Evolutionary conservation across 2,113 vertebrate species (phyloP).

Genomic region (Fukomys damarensis): DNA sequence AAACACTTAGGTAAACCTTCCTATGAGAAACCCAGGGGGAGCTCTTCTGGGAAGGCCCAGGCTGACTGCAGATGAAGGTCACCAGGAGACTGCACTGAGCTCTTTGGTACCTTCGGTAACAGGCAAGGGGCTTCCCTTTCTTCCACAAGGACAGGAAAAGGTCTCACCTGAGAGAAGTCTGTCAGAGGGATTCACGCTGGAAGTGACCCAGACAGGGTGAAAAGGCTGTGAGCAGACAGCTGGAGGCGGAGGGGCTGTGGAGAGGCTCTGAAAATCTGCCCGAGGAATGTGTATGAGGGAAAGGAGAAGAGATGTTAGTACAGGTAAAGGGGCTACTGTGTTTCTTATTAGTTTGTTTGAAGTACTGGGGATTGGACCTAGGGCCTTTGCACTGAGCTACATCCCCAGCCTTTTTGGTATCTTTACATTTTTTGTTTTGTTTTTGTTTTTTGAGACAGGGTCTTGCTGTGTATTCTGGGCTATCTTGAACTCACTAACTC

Average conservation of each 20-base stretch:
- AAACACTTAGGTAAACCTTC: background rate
- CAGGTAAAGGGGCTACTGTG: background rate
- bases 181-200: background rate
- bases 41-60: background rate
- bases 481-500: background rate
- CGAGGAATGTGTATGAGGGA: background rate
- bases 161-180: background rate
- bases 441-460: background rate
- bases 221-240: background rate
- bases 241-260: background rate
- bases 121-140: background rate
- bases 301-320: background rate
- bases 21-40: background rate
- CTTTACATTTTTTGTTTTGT: background rate
- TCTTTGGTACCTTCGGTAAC: background rate
- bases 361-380: background rate
- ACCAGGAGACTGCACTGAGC: background rate
- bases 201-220: background rate
- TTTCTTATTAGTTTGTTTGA: background rate
- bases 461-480: background rate
- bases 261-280: background rate
- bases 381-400: background rate
- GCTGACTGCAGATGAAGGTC: background rate
- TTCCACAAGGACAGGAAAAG: background rate
- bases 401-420: background rate